Evolutionary conservation across 2,888 invertebrate species (phyloP).

Genomic region (Fragum fragum): DNA sequence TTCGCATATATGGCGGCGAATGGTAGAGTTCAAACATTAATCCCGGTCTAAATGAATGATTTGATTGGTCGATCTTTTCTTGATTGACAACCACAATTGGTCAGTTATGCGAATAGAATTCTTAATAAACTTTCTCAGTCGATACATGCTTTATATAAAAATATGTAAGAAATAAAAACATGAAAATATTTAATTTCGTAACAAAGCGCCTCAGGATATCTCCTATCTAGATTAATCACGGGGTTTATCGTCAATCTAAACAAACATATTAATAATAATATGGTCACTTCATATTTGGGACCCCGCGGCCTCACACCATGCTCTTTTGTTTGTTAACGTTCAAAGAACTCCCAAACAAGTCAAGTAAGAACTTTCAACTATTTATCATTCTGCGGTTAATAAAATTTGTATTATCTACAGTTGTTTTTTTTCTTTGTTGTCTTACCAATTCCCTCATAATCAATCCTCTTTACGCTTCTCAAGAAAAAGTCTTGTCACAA

Average conservation of each 20-base stretch:
- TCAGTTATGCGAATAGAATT: too few relatives aligned
- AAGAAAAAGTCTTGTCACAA: too few relatives aligned
- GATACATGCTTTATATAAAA: background rate
- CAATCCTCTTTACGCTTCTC: too few relatives aligned
- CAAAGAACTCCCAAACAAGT: background rate
- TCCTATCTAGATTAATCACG: background rate
- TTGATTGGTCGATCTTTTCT: too few relatives aligned
- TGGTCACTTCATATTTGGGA: background rate
- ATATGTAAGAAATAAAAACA: background rate
- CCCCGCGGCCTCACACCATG: background rate
- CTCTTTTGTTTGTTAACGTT: background rate
- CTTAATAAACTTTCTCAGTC: background rate
- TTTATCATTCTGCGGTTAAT: background rate
- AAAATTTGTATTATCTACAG: background rate
- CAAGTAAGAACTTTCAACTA: background rate
- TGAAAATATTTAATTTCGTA: background rate
- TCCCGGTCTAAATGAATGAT: too few relatives aligned
- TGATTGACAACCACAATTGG: too few relatives aligned
- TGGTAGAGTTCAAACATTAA: too few relatives aligned
- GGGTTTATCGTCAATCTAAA: background rate
- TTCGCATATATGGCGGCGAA: too few relatives aligned
- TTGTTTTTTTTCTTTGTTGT: too few relatives aligned
- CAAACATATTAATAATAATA: background rate
- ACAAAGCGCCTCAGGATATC: background rate
- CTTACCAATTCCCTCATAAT: too few relatives aligned